phyloP scores from a whole-genome alignment of 2,797 vertebrate genomes.

The Crocidura indochinensis region DNA sequence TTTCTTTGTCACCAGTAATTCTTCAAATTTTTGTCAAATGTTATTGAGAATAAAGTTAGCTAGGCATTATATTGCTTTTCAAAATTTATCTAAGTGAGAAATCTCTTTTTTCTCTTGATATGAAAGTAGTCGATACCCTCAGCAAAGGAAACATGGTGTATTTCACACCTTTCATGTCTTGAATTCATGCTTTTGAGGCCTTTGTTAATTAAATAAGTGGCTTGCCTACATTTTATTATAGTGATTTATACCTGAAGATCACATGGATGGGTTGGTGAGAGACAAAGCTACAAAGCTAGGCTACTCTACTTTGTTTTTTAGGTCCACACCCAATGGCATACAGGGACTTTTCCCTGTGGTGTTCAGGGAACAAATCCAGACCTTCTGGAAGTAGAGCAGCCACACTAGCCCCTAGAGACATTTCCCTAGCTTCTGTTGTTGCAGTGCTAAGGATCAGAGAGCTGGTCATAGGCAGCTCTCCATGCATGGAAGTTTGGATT shows the following conservation, averaged over 20 bases:
- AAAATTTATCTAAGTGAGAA: slow-evolving; percentile 67
- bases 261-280: slow-evolving; percentile 41
- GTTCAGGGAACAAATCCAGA: too few species aligned
- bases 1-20: slow-evolving; percentile 68
- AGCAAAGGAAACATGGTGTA: neutral
- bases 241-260: slow-evolving; percentile 30
- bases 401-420: too few species aligned
- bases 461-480: too few species aligned
- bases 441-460: too few species aligned
- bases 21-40: slow-evolving; percentile 73
- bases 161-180: slow-evolving; percentile 9
- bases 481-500: too few species aligned
- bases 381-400: too few species aligned
- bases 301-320: neutral
- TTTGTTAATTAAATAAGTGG: slow-evolving; percentile 56
- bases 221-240: neutral
- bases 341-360: too few species aligned
- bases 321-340: too few species aligned
- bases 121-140: slow-evolving; percentile 54
- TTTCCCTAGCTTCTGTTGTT: too few species aligned
- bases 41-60: slow-evolving; percentile 63
- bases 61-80: slow-evolving; percentile 70
- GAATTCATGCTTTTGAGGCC: slow-evolving; percentile 60
- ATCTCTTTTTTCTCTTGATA: slow-evolving; percentile 57
- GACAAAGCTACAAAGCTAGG: slow-evolving; percentile 55